Conservation (phyloP, 2,888 invertebrate genomes). For the Heliconius aoede region DNA sequence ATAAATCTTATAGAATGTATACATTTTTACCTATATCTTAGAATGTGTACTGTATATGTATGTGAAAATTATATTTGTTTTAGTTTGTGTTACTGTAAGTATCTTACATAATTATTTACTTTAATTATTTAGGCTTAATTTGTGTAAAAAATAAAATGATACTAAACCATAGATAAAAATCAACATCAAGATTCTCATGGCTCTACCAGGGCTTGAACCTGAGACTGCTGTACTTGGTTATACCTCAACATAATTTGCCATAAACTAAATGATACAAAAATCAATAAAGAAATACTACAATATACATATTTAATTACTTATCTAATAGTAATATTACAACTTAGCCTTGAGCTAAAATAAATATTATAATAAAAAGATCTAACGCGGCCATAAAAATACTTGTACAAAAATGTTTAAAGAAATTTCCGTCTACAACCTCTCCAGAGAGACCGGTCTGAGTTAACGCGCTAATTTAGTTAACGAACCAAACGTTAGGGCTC, state of each 20-base stretch:
- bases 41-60: neutral
- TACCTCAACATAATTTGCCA: too few species aligned
- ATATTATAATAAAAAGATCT: conserved; percentile 2
- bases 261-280: too few species aligned
- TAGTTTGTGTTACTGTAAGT: too few species aligned
- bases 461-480: conserved; percentile 78
- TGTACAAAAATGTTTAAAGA: conserved; percentile 34
- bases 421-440: conserved; percentile 41
- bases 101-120: too few species aligned
- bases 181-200: neutral
- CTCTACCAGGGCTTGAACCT: neutral
- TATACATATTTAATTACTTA: neutral
- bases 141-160: neutral
- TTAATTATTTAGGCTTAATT: neutral
- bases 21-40: neutral
- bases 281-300: too few species aligned
- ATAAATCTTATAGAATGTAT: conserved; percentile 9
- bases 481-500: conserved; percentile 71
- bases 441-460: conserved; percentile 53
- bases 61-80: neutral
- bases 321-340: neutral
- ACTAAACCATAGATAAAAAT: neutral
- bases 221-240: neutral
- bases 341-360: conserved; percentile 11
- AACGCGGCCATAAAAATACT: conserved; percentile 26